Base-by-base conservation (phyloP, 2,797 vertebrate genomes). In the Karalla daura region DNA sequence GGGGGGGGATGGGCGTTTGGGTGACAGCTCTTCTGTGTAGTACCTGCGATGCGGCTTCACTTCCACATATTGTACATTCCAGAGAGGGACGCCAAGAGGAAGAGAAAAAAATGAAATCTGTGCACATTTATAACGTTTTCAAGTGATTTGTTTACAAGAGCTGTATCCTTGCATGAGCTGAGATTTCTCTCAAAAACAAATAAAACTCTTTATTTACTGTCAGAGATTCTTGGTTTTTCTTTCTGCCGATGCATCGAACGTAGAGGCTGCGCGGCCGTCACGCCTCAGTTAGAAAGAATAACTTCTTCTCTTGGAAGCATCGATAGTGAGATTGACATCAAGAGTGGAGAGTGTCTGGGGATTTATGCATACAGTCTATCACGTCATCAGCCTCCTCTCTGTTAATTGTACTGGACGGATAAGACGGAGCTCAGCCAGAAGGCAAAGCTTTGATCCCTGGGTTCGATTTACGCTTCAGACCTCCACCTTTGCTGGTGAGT, bases 111-210 rank as follows among this genome's bases (percentile, higher is more conserved):
- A 80, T 79, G 27, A 89, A 88, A 93, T 88, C 86, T 81, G 78
- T 88, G 81, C 88, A 85, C 89, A 84, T 91, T 92, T 86, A 89
- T 91, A 83, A 88, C 84, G 80, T 90, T 80, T 91, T 78, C 78
- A 87, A 87, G 80, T 90, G 91, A 92, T 89, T 88, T 95, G 94
- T 96, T 96, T 96, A 94, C 93, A 66, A 85, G 89, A 94, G 94
- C 92, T 96, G 92, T 96, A 94, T 92, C 90, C 90, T 89, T 94
- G 93, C 93, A 95, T 96, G 95, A 90, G 80, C 82, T 89, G 88
- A 92, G 84, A 87, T 89, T 90, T 70, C 88, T 89, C 85, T 59
- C 56, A 84, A 77, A 79, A 88, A 74, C 67, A 55, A 92, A 93
- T 93, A 94, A 94, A 94, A 90, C 88, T 86, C 87, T 93, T 86